These are phyloP conservation scores for Mactra quadrangularis DNA, from an alignment of 1,140 invertebrate species.

Conservation along the genomic window DNA sequence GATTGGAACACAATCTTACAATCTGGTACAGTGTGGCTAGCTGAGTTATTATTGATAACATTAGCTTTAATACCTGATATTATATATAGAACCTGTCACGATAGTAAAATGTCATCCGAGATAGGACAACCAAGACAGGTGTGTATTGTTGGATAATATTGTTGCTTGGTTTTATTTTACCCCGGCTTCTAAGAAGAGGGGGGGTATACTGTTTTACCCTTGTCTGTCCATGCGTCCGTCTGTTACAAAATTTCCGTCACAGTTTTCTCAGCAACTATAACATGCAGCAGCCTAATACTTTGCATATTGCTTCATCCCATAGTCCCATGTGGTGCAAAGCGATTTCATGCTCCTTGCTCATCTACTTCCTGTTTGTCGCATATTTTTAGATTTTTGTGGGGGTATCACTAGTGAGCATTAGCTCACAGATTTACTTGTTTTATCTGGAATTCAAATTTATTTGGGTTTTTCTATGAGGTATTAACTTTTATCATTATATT, in stretches of 20 bases:
- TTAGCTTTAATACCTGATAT: conserved; percentile 87
- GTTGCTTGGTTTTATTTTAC: not conserved
- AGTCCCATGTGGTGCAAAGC: not conserved
- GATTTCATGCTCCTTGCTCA: too few relatives aligned
- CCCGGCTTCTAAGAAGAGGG: not conserved
- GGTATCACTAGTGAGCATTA: too few relatives aligned
- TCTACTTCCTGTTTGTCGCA: too few relatives aligned
- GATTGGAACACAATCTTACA: conserved; percentile 40
- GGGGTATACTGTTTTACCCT: too few relatives aligned
- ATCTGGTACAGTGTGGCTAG: conserved; percentile 85
- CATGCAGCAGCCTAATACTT: too few relatives aligned
- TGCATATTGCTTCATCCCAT: not conserved
- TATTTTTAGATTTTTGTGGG: too few relatives aligned
- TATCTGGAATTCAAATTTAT: too few relatives aligned
- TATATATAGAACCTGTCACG: conserved; percentile 66
- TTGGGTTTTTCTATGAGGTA: too few relatives aligned
- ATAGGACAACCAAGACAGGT: conserved; percentile 35
- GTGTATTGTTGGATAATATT: conserved; percentile 3
- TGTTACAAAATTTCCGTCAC: not conserved
- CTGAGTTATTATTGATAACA: conserved; percentile 85
- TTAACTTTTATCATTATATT: too few relatives aligned
- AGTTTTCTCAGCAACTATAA: not conserved
- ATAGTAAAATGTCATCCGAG: conserved; percentile 39
- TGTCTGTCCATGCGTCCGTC: too few relatives aligned
- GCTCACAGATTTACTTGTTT: too few relatives aligned